Conservation (phyloP, 2,888 invertebrate genomes). For the Machimus rusticus region DNA sequence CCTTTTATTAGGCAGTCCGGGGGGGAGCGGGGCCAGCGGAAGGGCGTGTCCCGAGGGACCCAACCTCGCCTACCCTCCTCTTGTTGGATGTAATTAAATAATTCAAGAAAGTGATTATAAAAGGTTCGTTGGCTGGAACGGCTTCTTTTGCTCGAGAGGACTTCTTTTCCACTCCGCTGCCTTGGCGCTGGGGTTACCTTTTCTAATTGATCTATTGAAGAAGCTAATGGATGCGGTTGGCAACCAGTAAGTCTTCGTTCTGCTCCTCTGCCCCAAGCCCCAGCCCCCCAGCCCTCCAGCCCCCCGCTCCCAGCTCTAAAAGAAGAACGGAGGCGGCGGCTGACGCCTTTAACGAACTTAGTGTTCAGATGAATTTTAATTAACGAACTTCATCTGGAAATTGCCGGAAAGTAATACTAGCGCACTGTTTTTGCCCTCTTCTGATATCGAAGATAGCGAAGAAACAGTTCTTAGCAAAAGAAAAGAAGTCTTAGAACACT, state of each 20-base stretch:
- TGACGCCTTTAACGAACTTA: conserved; percentile 16
- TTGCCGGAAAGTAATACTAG: not conserved
- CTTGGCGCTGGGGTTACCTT: conserved; percentile 8
- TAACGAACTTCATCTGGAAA: conserved; percentile 11
- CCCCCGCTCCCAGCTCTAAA: too few species aligned
- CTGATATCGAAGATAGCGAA: not conserved
- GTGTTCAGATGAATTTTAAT: conserved; percentile 3
- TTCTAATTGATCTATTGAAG: conserved; percentile 33
- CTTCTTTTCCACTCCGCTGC: not conserved
- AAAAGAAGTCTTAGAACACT: not conserved
- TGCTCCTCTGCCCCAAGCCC: not conserved
- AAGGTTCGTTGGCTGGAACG: conserved; percentile 12
- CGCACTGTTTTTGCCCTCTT: not conserved
- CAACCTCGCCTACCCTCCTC: not conserved
- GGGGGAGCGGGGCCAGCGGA: not conserved
- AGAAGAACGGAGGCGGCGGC: not conserved
- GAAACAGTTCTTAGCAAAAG: not conserved
- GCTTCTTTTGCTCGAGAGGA: conserved; percentile 7
- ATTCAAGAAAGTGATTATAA: conserved; percentile 38
- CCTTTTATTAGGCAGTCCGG: not conserved
- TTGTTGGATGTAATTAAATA: conserved; percentile 36
- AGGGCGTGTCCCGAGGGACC: not conserved
- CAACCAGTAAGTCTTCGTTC: not conserved
- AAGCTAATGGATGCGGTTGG: conserved; percentile 32
- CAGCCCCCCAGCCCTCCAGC: not conserved